Evolutionary conservation across 2,888 invertebrate species (phyloP).

Genomic region (Brachyopa scutellaris): DNA sequence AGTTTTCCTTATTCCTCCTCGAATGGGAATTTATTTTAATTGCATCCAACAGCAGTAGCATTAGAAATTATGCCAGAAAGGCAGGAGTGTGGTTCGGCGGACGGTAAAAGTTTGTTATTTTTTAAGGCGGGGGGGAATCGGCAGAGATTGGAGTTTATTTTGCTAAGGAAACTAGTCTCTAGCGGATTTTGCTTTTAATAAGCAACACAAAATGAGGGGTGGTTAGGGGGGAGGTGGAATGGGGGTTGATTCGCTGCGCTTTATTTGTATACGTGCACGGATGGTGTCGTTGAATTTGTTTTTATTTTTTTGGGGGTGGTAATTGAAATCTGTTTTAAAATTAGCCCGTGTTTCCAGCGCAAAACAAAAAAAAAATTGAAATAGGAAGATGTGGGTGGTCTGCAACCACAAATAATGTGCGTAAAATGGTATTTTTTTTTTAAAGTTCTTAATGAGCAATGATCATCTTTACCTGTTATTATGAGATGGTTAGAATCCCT

Average conservation of each 20-base stretch:
- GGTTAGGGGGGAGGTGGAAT: neutral
- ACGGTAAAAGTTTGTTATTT: slow-evolving; percentile 19
- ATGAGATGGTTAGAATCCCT: no score
- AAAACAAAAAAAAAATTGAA: no score
- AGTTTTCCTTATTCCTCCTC: neutral
- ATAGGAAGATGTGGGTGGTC: no score
- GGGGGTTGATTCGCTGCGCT: neutral
- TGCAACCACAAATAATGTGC: no score
- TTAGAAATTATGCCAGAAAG: no score
- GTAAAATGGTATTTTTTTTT: no score
- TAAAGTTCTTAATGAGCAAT: no score
- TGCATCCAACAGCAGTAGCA: slow-evolving; percentile 26
- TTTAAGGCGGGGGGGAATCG: neutral
- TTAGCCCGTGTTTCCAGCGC: neutral
- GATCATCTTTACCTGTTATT: no score
- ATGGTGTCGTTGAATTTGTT: neutral
- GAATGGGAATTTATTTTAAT: slow-evolving; percentile 33
- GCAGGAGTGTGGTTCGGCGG: neutral
- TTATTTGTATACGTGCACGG: neutral
- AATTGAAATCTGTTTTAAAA: slow-evolving; percentile 1
- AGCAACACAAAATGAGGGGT: neutral
- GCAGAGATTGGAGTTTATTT: slow-evolving; percentile 15
- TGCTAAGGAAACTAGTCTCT: neutral
- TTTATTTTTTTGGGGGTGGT: neutral
- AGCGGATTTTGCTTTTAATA: slow-evolving; percentile 26